A percentile compares a stretch with the other conserved stretches of the same genome.
Conservation (phyloP, 2,888 invertebrate species). For the Dolichopus griseipennis region DNA sequence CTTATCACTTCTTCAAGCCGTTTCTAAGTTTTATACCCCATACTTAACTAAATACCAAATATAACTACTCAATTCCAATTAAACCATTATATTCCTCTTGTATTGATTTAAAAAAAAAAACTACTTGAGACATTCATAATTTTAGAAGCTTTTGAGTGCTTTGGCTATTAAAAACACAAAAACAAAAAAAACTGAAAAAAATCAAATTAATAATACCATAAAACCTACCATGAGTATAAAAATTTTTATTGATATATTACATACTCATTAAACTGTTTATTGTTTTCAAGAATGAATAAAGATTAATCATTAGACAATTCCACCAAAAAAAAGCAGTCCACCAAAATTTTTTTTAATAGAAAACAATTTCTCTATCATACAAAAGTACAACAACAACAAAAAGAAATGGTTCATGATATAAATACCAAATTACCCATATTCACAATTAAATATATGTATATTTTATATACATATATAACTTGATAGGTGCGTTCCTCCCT, state of each 20-base stretch:
- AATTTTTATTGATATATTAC: slow-evolving; percentile 1
- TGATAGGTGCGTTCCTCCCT: slow-evolving; percentile 1
- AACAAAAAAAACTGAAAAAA: too few species aligned
- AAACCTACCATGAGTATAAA: too few species aligned
- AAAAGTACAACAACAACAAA: not conserved
- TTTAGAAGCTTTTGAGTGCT: too few species aligned
- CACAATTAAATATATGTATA: not conserved
- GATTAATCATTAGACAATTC: not conserved
- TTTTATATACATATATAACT: not conserved
- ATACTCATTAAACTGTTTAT: slow-evolving; percentile 1
- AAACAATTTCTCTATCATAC: not conserved
- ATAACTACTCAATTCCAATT: too few species aligned
- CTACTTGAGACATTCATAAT: too few species aligned
- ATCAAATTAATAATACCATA: too few species aligned
- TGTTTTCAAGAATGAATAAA: slow-evolving; percentile 2
- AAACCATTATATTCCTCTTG: too few species aligned
- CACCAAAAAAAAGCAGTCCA: not conserved
- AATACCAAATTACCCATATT: not conserved
- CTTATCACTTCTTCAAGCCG: too few species aligned
- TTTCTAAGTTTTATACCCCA: too few species aligned
- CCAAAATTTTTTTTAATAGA: not conserved
- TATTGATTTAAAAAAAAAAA: too few species aligned
- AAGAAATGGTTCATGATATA: not conserved
- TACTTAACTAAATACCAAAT: too few species aligned
- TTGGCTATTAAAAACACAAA: too few species aligned